These are phyloP conservation scores for Sesamia nonagrioides DNA, from an alignment of 1,140 invertebrate species.

Conservation along the genomic window DNA sequence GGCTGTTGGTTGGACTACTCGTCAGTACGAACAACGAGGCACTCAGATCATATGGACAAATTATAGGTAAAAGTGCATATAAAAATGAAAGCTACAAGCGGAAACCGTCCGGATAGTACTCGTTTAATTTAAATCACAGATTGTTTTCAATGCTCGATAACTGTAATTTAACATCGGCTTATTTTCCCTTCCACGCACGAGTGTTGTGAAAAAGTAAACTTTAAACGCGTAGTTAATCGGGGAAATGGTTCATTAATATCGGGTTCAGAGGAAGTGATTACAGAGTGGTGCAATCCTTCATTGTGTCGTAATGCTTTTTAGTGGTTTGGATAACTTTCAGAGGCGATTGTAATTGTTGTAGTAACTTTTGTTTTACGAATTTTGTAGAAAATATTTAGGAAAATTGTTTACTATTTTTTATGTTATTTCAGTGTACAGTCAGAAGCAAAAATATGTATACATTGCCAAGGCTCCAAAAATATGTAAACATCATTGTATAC, in stretches of 20 bases:
- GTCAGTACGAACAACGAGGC: neutral
- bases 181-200: constrained; percentile 13
- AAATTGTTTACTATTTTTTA: no score
- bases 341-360: neutral
- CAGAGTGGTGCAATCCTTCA: constrained; percentile 9
- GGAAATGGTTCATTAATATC: constrained; percentile 29
- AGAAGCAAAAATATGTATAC: no score
- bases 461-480: no score
- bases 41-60: constrained; percentile 43
- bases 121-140: constrained; percentile 67
- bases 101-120: constrained; percentile 64
- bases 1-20: no score
- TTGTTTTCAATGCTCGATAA: constrained; percentile 66
- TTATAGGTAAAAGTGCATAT: constrained; percentile 54
- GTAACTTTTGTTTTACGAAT: neutral
- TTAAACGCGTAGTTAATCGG: constrained; percentile 25
- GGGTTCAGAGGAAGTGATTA: constrained; percentile 8
- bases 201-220: constrained; percentile 36
- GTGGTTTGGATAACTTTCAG: neutral
- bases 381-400: neutral
- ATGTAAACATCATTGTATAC: no score
- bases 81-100: constrained; percentile 71
- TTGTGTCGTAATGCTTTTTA: neutral
- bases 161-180: constrained; percentile 47
- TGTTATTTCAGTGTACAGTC: no score